Percentiles rank a stretch among this genome's conserved stretches.
Conservation (phyloP, 2,888 invertebrate genomes). For the Eumerus sabulonum region DNA sequence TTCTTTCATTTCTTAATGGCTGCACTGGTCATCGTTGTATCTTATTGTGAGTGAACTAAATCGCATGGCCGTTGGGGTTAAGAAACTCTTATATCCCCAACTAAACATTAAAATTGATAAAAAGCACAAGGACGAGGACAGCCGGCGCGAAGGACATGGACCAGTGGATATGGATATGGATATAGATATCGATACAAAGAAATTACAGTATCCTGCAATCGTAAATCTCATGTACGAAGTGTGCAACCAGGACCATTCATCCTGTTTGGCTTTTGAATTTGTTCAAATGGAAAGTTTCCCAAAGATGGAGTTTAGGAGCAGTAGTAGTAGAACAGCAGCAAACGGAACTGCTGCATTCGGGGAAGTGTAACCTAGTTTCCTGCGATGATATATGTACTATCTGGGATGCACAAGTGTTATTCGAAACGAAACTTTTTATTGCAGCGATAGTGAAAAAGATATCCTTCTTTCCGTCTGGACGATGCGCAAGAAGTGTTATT, state of each 20-base stretch:
- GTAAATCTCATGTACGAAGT: constrained; percentile 47
- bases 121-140: constrained; percentile 22
- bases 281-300: constrained; percentile 37
- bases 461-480: constrained; percentile 50
- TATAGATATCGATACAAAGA: constrained; percentile 46
- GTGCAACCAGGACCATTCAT: constrained; percentile 33
- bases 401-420: constrained; percentile 22
- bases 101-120: constrained; percentile 39
- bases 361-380: constrained; percentile 50
- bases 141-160: constrained; percentile 40
- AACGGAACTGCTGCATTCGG: constrained; percentile 53
- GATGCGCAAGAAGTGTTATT: constrained; percentile 59
- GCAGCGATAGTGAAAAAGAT: constrained; percentile 59
- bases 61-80: constrained; percentile 17
- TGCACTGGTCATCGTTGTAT: constrained; percentile 11
- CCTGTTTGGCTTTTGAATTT: constrained; percentile 13
- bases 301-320: constrained; percentile 2
- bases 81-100: constrained; percentile 48
- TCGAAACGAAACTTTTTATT: constrained; percentile 52
- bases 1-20: constrained; percentile 45
- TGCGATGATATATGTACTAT: not conserved
- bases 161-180: constrained; percentile 29
- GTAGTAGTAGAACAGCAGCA: constrained; percentile 25
- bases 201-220: constrained; percentile 63
- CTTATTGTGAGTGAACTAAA: not conserved